Percentiles rank a stretch among this genome's conserved stretches.
These are phyloP conservation scores for Dasysyrphus tricinctus DNA, from an alignment of 2,888 invertebrate species.

Conservation along the genomic window DNA sequence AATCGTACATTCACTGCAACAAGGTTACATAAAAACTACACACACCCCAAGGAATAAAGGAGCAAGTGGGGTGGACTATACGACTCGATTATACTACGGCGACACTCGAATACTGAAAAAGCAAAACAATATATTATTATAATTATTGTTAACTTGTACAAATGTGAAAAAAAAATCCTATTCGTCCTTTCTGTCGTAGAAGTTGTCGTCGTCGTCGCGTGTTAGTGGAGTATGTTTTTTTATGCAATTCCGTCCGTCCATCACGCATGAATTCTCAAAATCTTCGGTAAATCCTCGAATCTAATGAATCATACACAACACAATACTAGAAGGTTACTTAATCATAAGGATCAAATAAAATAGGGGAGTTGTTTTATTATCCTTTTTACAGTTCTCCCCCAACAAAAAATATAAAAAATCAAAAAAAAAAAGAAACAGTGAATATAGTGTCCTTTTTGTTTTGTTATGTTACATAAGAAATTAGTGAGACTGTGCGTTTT, in stretches of 20 bases:
- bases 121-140: conserved; percentile 9
- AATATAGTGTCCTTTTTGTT: conserved; percentile 18
- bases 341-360: conserved; percentile 52
- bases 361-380: conserved; percentile 28
- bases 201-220: conserved; percentile 41
- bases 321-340: conserved; percentile 66
- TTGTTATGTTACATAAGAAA: conserved; percentile 58
- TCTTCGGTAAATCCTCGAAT: conserved; percentile 48
- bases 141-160: conserved; percentile 49
- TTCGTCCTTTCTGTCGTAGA: conserved; percentile 27
- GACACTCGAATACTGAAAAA: conserved; percentile 30
- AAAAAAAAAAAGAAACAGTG: conserved; percentile 12
- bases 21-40: conserved; percentile 72
- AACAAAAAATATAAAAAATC: background rate
- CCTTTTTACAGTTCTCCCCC: conserved; percentile 1
- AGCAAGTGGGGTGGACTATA: background rate
- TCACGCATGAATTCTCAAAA: conserved; percentile 53
- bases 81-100: conserved; percentile 1
- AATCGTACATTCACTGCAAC: conserved; percentile 29
- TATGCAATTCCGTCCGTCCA: conserved; percentile 63
- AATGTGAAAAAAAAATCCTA: background rate
- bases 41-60: conserved; percentile 46
- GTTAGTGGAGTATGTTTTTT: conserved; percentile 51
- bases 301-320: conserved; percentile 62
- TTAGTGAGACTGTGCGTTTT: conserved; percentile 34